Percentiles rank a stretch among this genome's conserved stretches.
Evolutionary conservation across 1,140 invertebrate genomes (phyloP).

Genomic region (Neuroterus valhalla): DNA sequence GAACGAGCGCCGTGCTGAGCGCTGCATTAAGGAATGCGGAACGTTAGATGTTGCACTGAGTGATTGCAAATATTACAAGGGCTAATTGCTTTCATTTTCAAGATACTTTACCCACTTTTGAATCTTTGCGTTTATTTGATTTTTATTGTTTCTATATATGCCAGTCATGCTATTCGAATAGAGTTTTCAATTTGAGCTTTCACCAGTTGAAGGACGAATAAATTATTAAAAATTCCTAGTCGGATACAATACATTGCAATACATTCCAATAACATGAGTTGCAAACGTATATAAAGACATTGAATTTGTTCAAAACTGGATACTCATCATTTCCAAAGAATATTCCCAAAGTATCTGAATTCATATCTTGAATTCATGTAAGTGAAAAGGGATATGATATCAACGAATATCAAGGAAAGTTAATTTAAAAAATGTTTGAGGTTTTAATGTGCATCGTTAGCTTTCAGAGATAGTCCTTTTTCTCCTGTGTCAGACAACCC

Average conservation of each 20-base stretch:
- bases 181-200: too few relatives aligned
- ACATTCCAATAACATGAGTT: neutral
- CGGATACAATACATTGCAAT: too few relatives aligned
- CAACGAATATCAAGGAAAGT: too few relatives aligned
- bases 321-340: conserved; percentile 1
- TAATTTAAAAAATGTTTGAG: too few relatives aligned
- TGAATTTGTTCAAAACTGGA: conserved; percentile 1
- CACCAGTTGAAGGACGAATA: too few relatives aligned
- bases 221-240: too few relatives aligned
- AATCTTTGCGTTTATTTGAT: neutral
- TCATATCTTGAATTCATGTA: neutral
- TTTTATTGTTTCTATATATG: neutral
- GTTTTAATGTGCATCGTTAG: too few relatives aligned
- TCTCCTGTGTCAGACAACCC: too few relatives aligned
- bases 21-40: conserved; percentile 23
- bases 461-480: too few relatives aligned
- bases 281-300: neutral
- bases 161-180: too few relatives aligned
- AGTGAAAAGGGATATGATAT: neutral
- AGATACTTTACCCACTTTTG: neutral
- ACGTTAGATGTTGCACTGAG: conserved; percentile 39
- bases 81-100: neutral
- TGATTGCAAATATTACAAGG: conserved; percentile 24
- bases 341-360: conserved; percentile 7
- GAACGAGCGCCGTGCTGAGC: conserved; percentile 31